phyloP scores from a whole-genome alignment of 2,888 invertebrate genomes.

The Tipula vernalis region DNA sequence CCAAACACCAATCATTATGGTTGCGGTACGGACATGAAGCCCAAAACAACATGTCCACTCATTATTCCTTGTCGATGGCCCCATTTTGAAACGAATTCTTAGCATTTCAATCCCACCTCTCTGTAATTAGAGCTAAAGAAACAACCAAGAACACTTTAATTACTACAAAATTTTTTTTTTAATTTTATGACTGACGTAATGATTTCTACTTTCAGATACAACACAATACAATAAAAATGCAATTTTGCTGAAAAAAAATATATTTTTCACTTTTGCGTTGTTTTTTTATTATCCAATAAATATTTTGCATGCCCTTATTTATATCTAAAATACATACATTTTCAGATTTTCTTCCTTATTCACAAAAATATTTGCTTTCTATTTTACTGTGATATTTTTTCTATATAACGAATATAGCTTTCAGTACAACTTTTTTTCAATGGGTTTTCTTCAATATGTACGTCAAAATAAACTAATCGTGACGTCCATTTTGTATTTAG shows the following conservation, averaged over 20 bases:
- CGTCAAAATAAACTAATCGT: background rate
- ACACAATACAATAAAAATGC: background rate
- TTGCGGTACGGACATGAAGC: constrained; percentile 71
- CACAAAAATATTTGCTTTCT: background rate
- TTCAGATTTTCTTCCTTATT: background rate
- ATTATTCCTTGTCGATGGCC: constrained; percentile 47
- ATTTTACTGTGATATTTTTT: background rate
- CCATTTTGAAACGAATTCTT: constrained; percentile 35
- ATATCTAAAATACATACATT: background rate
- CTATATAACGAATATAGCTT: background rate
- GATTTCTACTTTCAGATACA: background rate
- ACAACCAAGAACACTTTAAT: background rate
- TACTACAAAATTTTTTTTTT: background rate
- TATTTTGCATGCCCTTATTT: background rate
- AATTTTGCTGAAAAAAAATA: background rate
- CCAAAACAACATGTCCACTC: constrained; percentile 74
- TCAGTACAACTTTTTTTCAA: background rate
- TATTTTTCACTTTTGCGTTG: background rate
- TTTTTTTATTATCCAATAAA: background rate
- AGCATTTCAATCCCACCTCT: constrained; percentile 25
- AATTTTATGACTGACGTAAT: background rate
- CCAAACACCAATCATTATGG: constrained; percentile 70
- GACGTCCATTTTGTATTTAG: background rate
- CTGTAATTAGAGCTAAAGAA: background rate
- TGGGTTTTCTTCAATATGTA: background rate